phyloP scores from a whole-genome alignment of 2,113 vertebrate genomes.

The Paraplagusia blochii region DNA sequence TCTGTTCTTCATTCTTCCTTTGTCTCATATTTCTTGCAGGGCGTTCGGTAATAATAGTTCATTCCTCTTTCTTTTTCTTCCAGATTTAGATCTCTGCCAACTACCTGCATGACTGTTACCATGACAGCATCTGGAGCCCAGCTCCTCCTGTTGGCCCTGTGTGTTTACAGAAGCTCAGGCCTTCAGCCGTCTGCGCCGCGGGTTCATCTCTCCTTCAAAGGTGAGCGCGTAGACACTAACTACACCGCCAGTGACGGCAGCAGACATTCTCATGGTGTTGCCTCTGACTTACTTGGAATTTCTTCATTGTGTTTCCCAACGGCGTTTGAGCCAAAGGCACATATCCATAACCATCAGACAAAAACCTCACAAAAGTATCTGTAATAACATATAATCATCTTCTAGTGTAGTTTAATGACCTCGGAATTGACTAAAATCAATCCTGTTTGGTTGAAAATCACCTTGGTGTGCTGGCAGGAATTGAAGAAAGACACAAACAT shows the following conservation, averaged over 20 bases:
- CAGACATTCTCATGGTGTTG: conserved; percentile 8
- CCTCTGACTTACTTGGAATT: conserved; percentile 12
- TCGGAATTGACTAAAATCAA: too few species aligned
- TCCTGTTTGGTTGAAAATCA: too few species aligned
- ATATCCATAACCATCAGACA: too few species aligned
- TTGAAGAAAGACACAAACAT: too few species aligned
- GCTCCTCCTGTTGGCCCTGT: conserved; percentile 69
- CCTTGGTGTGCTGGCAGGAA: too few species aligned
- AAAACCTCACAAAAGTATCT: too few species aligned
- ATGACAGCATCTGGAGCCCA: conserved; percentile 70
- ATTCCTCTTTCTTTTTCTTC: conserved; percentile 56
- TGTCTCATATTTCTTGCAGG: conserved; percentile 63
- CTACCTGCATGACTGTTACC: conserved; percentile 71
- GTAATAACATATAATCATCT: too few species aligned
- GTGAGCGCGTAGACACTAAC: conserved; percentile 58
- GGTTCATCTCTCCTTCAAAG: conserved; percentile 79
- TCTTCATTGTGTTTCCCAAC: too few species aligned
- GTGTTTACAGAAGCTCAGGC: conserved; percentile 65
- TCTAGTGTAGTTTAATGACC: too few species aligned
- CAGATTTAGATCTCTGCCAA: conserved; percentile 73
- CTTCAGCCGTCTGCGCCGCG: conserved; percentile 72
- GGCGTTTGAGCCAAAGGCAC: too few species aligned
- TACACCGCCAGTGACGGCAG: background rate
- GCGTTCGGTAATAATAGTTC: conserved; percentile 67
- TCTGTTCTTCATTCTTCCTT: conserved; percentile 57